These are phyloP conservation scores for Montipora efflorescens DNA, from an alignment of 64 coral and sea anemone species.

Conservation along the genomic window DNA sequence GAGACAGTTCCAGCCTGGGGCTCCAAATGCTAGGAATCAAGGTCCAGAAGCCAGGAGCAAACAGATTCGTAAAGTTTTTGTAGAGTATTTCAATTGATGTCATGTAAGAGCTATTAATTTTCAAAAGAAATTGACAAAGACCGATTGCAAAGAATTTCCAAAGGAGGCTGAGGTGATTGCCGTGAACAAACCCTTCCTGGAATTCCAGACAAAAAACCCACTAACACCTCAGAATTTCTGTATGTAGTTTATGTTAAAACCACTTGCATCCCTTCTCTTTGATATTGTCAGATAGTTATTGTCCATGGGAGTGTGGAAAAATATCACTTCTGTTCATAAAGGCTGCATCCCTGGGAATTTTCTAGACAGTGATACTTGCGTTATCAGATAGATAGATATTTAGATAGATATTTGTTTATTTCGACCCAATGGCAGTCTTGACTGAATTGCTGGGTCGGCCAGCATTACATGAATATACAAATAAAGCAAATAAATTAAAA, in stretches of 20 bases:
- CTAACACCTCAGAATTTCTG: conserved; percentile 15
- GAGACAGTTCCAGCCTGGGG: conserved; percentile 28
- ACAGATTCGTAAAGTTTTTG: neutral
- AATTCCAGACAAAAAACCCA: neutral
- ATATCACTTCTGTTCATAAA: neutral
- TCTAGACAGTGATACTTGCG: conserved; percentile 30
- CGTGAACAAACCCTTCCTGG: neutral
- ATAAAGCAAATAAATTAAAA: too few species aligned
- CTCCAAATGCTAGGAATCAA: neutral
- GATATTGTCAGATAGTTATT: conserved; percentile 42
- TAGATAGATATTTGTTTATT: too few species aligned
- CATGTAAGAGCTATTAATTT: conserved; percentile 13
- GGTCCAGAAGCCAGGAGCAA: conserved; percentile 3
- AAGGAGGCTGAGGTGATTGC: neutral
- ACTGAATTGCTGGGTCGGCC: too few species aligned
- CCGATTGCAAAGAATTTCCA: conserved; percentile 1
- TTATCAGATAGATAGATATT: too few species aligned
- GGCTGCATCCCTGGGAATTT: neutral
- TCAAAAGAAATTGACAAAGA: conserved; percentile 16
- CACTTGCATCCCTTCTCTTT: conserved; percentile 15
- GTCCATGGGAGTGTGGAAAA: neutral
- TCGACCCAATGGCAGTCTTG: too few species aligned
- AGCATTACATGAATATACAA: too few species aligned
- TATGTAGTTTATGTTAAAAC: conserved; percentile 8
- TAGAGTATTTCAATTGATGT: conserved; percentile 56